phyloP scores from a whole-genome alignment of 2,888 invertebrate genomes.

The Lasioglossum morio region DNA sequence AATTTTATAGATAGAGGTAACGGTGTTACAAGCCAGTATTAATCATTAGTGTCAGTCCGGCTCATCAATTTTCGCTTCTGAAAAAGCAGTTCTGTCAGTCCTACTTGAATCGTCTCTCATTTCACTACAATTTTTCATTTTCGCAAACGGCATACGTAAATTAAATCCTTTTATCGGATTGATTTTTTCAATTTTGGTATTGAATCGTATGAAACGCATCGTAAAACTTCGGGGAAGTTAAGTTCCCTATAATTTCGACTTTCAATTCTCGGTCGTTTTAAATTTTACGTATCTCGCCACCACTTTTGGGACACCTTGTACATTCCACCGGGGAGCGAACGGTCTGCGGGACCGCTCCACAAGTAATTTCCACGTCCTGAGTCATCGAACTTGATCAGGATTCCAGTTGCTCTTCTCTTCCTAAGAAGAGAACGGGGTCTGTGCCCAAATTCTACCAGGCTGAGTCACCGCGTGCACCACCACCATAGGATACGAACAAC shows the following conservation, averaged over 20 bases:
- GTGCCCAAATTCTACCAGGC: constrained; percentile 27
- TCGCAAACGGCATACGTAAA: too few species aligned
- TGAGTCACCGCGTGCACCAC: constrained; percentile 32
- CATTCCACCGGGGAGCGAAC: not conserved
- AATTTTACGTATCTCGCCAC: not conserved
- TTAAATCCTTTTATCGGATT: too few species aligned
- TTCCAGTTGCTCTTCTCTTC: not conserved
- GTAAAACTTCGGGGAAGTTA: too few species aligned
- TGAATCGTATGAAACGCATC: too few species aligned
- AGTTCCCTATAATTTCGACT: not conserved
- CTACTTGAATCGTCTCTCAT: not conserved
- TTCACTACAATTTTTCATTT: not conserved
- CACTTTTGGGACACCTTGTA: not conserved
- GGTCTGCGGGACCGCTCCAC: not conserved
- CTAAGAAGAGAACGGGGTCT: not conserved
- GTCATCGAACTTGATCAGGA: constrained; percentile 38
- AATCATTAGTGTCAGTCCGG: not conserved
- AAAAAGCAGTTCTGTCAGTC: not conserved
- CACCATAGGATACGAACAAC: not conserved
- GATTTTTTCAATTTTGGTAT: too few species aligned
- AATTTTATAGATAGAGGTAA: not conserved
- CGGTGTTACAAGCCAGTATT: not conserved
- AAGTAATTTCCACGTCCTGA: constrained; percentile 10
- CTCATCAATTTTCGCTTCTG: not conserved
- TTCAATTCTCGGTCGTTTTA: not conserved